Evolutionary conservation across 2,797 vertebrate species (phyloP).

Genomic region (Bufotes viridis): DNA sequence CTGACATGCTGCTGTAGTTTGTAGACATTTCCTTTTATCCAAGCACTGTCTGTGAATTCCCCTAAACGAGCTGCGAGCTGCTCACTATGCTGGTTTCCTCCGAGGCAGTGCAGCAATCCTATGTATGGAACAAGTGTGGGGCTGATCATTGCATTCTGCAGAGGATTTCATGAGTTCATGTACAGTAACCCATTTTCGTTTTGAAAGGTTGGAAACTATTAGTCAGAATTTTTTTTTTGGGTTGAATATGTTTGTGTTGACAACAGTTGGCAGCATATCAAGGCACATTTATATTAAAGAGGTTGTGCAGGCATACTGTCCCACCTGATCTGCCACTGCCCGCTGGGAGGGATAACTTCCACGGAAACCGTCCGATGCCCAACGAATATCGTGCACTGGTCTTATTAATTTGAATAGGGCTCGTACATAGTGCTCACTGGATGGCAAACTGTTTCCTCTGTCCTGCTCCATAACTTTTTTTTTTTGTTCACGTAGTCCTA

Average conservation of each 20-base stretch:
- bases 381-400: too few species aligned
- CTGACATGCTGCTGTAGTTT: too few species aligned
- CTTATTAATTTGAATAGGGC: too few species aligned
- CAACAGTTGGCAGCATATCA: not conserved
- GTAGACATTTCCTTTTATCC: not conserved
- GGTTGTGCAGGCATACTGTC: not conserved
- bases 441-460: too few species aligned
- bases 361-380: too few species aligned
- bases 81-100: not conserved
- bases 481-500: too few species aligned
- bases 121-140: not conserved
- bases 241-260: not conserved
- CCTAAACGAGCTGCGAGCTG: not conserved
- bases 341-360: too few species aligned
- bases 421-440: too few species aligned
- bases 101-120: not conserved
- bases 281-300: not conserved
- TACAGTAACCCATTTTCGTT: not conserved
- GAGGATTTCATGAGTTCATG: not conserved
- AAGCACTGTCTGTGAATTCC: not conserved
- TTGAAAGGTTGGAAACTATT: not conserved
- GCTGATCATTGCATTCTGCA: not conserved
- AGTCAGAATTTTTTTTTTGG: too few species aligned
- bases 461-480: too few species aligned
- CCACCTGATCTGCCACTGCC: not conserved